These are phyloP conservation scores for Candidula unifasciata DNA, from an alignment of 2,888 invertebrate genomes.

Conservation along the genomic window DNA sequence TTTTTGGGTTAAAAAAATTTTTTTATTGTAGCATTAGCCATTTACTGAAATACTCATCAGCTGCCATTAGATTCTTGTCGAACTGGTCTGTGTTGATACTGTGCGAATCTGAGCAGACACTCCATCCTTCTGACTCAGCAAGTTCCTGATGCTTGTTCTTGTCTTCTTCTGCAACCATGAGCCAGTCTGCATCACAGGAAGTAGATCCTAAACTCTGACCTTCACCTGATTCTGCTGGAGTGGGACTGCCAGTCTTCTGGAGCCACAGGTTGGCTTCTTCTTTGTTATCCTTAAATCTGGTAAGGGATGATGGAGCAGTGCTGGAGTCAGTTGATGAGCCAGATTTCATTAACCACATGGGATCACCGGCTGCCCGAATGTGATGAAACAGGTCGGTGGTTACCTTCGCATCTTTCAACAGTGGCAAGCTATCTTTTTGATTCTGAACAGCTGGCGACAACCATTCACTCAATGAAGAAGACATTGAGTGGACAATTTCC, in stretches of 20 bases:
- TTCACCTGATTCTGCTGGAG: background rate
- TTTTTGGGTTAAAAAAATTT: no score
- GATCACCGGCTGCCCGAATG: background rate
- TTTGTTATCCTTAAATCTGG: conserved; percentile 19
- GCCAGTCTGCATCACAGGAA: conserved; percentile 41
- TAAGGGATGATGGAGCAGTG: background rate
- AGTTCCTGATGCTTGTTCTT: background rate
- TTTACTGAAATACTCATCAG: conserved; percentile 35
- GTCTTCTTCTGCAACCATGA: conserved; percentile 24
- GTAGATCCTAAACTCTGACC: background rate
- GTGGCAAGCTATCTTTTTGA: background rate
- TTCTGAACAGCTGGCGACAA: conserved; percentile 1
- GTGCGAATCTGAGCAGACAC: conserved; percentile 21
- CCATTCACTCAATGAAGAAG: conserved; percentile 7
- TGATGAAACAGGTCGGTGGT: background rate
- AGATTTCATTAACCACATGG: conserved; percentile 27
- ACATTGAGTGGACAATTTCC: background rate
- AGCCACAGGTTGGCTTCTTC: conserved; percentile 41
- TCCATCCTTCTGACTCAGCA: conserved; percentile 48
- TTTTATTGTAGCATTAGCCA: conserved; percentile 14
- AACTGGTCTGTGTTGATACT: conserved; percentile 27
- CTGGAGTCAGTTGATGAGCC: background rate
- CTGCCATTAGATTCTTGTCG: conserved; percentile 32
- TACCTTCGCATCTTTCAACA: background rate
- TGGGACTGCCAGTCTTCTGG: background rate